Evolutionary conservation across 2,797 vertebrate species (phyloP), one percentile per base, ranked within the genome.

Genomic region (Parauchenoglanis punctatus): DNA sequence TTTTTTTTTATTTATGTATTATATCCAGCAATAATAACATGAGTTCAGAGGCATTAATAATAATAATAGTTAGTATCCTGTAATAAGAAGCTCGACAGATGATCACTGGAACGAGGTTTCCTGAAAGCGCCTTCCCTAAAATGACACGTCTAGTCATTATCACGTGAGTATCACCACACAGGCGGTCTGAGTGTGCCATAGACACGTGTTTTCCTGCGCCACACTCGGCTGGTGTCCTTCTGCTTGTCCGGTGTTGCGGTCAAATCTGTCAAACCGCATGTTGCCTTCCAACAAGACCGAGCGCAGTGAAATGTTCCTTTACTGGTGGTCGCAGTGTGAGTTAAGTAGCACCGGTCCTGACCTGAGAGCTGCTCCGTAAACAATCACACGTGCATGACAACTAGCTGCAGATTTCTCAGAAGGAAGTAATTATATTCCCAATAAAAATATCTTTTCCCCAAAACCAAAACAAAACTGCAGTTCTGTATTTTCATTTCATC

Each of bases 201-300:
- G 85, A 31, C 56, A 75, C 31, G 82, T 8, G 83, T 87, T 28
- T 83, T 61, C 56, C 89, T 84, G 84, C 12, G 67, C 40, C 44
- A n/a, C 87, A 0, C n/a, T 31, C 85, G 73, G 59, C 40, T 70
- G 46, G 49, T 61, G 75, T 3, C 4, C 40, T 13, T 44, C 17
- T 44, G 59, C 59, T 58, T 28, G 59, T 68, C 31, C 10, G 10
- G 81, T 54, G 46, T 84, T 56, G 75, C 8, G 11, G 10, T 40
- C 20, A 35, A 5, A 25, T n/a, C 54, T 17, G 10, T 25, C 46
- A 8, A 67, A 72, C 23, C 28, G 23, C 46, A 40, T 63, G 8
- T 23, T 68, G 76, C 25, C 58, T 17, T 73, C 44, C 40, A 25
- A 13, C 25, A 65, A 56, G n/a, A 58, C 67, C 0, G 13, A 70